These are phyloP conservation scores for Pyrrhia umbra DNA, from an alignment of 2,888 invertebrate species.

Conservation along the genomic window DNA sequence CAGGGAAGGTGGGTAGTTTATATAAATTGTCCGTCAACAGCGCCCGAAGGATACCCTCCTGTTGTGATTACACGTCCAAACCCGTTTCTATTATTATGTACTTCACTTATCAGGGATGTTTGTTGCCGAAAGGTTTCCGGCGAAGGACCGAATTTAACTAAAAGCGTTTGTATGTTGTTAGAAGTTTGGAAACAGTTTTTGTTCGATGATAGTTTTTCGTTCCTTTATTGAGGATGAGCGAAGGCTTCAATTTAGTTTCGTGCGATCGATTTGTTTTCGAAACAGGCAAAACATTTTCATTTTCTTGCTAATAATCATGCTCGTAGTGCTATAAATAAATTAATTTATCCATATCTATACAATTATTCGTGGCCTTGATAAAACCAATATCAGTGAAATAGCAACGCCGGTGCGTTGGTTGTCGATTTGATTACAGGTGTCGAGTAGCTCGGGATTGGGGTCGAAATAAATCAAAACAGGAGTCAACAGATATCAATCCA, in stretches of 20 bases:
- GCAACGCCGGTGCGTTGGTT: slow-evolving; percentile 2
- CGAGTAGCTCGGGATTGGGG: slow-evolving; percentile 23
- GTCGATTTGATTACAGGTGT: slow-evolving; percentile 45
- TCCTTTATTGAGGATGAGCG: slow-evolving; percentile 18
- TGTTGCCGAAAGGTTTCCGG: slow-evolving; percentile 32
- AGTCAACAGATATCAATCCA: slow-evolving; percentile 58
- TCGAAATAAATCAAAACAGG: slow-evolving; percentile 59
- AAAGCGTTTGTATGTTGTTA: slow-evolving; percentile 43
- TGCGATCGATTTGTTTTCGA: background rate
- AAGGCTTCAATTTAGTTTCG: background rate
- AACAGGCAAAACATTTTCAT: background rate
- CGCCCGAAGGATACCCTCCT: slow-evolving; percentile 37
- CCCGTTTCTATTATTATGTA: slow-evolving; percentile 35
- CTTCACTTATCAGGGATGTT: slow-evolving; percentile 35
- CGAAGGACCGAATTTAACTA: slow-evolving; percentile 19
- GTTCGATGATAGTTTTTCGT: slow-evolving; percentile 33
- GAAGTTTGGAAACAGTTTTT: slow-evolving; percentile 33
- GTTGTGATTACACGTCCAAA: slow-evolving; percentile 45
- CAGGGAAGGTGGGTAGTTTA: slow-evolving; percentile 41
- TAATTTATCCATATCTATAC: background rate
- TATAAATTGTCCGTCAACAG: slow-evolving; percentile 51
- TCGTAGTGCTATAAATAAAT: background rate
- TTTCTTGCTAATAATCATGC: background rate
- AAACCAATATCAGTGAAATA: slow-evolving; percentile 8
- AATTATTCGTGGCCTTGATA: slow-evolving; percentile 1